Percentiles rank a stretch among this genome's conserved stretches.
Evolutionary conservation across 2,888 invertebrate genomes (phyloP).

Genomic region (Cecidostiba fungosa): DNA sequence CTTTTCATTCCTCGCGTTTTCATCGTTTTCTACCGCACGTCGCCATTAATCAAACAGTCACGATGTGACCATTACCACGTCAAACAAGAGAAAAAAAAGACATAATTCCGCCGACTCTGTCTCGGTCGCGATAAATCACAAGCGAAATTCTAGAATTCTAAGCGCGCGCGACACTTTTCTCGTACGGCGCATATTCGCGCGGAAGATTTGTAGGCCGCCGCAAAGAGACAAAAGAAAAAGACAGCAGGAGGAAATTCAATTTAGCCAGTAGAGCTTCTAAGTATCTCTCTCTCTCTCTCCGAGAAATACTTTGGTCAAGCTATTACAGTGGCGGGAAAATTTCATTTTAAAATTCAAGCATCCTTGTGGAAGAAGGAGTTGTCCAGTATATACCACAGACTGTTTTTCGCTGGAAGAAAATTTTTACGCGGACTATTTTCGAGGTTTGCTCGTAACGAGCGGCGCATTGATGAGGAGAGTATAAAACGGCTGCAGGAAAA

Average conservation of each 20-base stretch:
- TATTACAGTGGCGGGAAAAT: slow-evolving; percentile 27
- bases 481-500: background rate
- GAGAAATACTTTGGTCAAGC: slow-evolving; percentile 50
- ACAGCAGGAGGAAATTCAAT: slow-evolving; percentile 50
- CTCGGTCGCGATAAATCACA: background rate
- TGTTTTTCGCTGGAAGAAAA: background rate
- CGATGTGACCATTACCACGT: background rate
- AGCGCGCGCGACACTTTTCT: slow-evolving; percentile 24
- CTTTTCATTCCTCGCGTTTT: slow-evolving; percentile 4
- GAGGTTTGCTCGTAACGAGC: background rate
- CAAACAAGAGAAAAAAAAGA: background rate
- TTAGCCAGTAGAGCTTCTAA: slow-evolving; percentile 31
- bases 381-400: too few relatives aligned
- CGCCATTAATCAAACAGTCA: slow-evolving; percentile 24
- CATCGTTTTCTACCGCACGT: slow-evolving; percentile 11
- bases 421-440: background rate
- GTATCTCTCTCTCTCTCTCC: slow-evolving; percentile 35
- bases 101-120: background rate
- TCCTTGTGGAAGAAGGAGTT: too few relatives aligned
- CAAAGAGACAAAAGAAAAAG: background rate
- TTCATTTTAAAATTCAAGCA: slow-evolving; percentile 42
- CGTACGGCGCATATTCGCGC: background rate
- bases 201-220: slow-evolving; percentile 34
- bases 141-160: slow-evolving; percentile 21
- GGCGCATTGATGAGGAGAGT: background rate